Base-by-base conservation (phyloP, 2,888 invertebrate species). In the Patella caerulea region DNA sequence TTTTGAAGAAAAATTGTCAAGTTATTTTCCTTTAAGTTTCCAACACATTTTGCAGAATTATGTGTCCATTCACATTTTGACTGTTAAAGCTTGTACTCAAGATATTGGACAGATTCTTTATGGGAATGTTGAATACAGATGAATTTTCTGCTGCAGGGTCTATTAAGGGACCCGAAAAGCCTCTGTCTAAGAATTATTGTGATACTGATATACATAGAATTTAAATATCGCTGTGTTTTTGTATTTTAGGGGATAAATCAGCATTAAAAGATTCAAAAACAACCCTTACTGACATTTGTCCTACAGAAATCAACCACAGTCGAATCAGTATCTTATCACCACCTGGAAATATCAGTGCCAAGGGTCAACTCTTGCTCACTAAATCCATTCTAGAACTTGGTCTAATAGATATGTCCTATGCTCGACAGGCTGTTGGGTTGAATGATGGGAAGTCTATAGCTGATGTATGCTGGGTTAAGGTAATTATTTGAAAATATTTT, bases 391-490 rank as follows among this genome's bases (percentile, higher is more conserved):
- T 91, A 14, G 87, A 88, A 73, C 85, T 87, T 3, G 91, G 91
- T 0, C 84, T 91, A 72, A 79, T 84, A 70, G 88, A 90, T 82
- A 88, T 91, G 54, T 89, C 89, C 19, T 86, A 82, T 78, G 90
- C 91, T 3, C 75, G 91, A 54, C 84, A 85, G 74, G 87, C 87
- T 29, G 88, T 89, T 2, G 88, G 89, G 15, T 78, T 86, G 5
- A 85, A 86, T 75, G 91, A 91, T 82, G 90, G 90, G 52, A 87
- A 85, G 72, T 83, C 86, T 29, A 89, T 91, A 65, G 91, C 91
- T 52, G 91, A 91, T 82, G 85, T 91, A 72, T 82, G 85, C 73
- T 91, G 91, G 90, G 88, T 87, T 52, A 91, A 91, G 89, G 91
- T 91, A 72, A 65, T 45, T 9, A 45, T 45, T 45, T 45, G 9